phyloP scores from a whole-genome alignment of 2,797 vertebrate species.

The Oreochromis grahami region DNA sequence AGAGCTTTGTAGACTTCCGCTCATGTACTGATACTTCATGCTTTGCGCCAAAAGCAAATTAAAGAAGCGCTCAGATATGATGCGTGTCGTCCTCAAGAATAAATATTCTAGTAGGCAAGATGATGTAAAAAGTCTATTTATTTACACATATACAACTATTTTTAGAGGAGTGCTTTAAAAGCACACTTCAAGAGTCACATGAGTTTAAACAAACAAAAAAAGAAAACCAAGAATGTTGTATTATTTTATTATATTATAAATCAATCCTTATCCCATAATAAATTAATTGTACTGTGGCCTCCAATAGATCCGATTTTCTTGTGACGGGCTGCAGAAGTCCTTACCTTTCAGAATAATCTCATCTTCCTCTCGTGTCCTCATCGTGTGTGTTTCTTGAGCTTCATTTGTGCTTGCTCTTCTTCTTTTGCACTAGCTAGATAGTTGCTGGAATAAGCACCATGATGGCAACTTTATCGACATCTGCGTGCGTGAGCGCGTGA shows the following conservation, averaged over 20 bases:
- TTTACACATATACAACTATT: background rate
- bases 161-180: background rate
- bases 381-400: background rate
- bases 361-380: background rate
- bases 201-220: background rate
- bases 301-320: background rate
- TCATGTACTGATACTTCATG: background rate
- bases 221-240: background rate
- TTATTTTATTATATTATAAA: background rate
- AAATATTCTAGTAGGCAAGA: background rate
- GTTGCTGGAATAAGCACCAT: background rate
- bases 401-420: background rate
- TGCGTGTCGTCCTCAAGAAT: background rate
- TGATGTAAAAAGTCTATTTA: background rate
- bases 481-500: accelerated
- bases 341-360: background rate
- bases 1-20: background rate
- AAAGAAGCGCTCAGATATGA: background rate
- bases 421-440: background rate
- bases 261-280: background rate
- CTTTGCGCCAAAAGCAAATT: background rate
- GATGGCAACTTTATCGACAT: background rate
- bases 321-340: background rate
- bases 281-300: background rate
- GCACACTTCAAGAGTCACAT: background rate